Percentiles rank a stretch among this genome's conserved stretches.
phyloP scores from a whole-genome alignment of 2,888 invertebrate species.

The Troides oblongomaculatus region DNA sequence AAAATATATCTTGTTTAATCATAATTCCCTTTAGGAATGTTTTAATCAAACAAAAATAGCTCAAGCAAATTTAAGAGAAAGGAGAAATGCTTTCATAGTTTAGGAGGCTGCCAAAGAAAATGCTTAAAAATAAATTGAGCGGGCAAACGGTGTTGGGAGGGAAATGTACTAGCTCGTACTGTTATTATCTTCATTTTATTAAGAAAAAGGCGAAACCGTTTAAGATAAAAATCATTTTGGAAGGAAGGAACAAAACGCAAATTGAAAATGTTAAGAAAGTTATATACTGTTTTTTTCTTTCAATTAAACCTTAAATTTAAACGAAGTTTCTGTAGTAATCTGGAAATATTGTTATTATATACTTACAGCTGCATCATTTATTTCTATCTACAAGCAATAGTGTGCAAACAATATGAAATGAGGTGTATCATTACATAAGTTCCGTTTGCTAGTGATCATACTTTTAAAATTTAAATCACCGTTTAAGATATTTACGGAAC shows the following conservation, averaged over 20 bases:
- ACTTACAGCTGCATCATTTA: too few relatives aligned
- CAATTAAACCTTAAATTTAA: too few relatives aligned
- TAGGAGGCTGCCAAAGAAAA: constrained; percentile 32
- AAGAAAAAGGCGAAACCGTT: constrained; percentile 27
- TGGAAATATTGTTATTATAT: too few relatives aligned
- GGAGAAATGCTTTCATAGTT: constrained; percentile 29
- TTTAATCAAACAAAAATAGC: constrained; percentile 28
- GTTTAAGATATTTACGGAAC: too few relatives aligned
- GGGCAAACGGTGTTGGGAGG: constrained; percentile 40
- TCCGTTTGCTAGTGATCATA: too few relatives aligned
- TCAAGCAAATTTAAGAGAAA: constrained; percentile 25
- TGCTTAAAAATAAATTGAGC: constrained; percentile 32
- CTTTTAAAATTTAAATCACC: too few relatives aligned
- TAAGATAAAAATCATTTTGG: constrained; percentile 26
- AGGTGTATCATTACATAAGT: too few relatives aligned
- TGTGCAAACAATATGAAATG: too few relatives aligned
- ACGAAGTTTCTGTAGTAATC: too few relatives aligned
- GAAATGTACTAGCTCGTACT: constrained; percentile 41
- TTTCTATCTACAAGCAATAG: too few relatives aligned
- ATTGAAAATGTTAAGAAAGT: constrained; percentile 23
- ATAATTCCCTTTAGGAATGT: constrained; percentile 3
- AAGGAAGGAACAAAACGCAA: constrained; percentile 19
- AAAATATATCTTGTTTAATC: neutral
- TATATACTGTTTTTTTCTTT: constrained; percentile 1
- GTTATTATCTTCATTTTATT: constrained; percentile 42